These are phyloP conservation scores for Cavia aperea DNA, from an alignment of 2,113 vertebrate species.

Conservation along the genomic window DNA sequence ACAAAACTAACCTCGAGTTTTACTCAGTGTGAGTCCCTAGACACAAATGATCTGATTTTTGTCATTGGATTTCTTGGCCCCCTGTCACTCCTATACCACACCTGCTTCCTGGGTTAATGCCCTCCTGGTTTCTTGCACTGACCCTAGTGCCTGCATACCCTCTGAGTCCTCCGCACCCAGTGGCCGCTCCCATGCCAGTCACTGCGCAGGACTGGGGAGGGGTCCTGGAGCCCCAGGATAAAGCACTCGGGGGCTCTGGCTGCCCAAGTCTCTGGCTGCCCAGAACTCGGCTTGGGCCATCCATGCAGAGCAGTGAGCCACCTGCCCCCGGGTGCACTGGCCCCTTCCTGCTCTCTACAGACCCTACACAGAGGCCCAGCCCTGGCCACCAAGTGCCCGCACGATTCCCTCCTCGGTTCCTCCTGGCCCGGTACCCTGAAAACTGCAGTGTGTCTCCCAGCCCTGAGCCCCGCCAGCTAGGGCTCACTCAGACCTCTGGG, in stretches of 20 bases:
- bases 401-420: neutral
- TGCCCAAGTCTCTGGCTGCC: neutral
- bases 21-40: neutral
- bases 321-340: neutral
- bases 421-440: neutral
- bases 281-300: neutral
- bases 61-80: neutral
- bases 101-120: neutral
- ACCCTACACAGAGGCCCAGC: no score
- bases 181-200: neutral
- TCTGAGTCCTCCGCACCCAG: neutral
- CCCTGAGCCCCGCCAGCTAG: neutral
- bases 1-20: neutral
- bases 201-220: neutral
- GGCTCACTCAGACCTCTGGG: neutral
- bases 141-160: neutral
- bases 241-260: no score
- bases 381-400: no score
- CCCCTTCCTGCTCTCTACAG: accelerated
- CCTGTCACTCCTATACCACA: neutral
- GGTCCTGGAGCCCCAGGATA: neutral
- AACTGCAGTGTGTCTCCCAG: neutral
- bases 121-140: neutral
- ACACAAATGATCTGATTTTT: neutral
- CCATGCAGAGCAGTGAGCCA: neutral